Conservation (phyloP, 2,797 vertebrate genomes). For the Smutsia temminckii region DNA sequence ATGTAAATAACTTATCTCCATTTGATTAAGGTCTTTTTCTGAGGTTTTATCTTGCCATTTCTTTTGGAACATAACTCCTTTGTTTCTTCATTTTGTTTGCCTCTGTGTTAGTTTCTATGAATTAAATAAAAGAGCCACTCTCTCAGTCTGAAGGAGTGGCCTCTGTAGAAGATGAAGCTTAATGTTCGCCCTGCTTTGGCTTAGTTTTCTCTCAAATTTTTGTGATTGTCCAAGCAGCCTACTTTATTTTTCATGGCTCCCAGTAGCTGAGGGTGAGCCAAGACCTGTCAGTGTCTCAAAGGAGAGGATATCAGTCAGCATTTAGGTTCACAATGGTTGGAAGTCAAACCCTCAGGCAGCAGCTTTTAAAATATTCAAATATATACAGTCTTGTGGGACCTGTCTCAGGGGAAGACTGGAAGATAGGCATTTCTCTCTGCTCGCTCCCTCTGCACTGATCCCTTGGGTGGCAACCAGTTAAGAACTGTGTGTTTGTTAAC, state of each 20-base stretch:
- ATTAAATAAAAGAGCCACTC: background rate
- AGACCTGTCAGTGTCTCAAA: background rate
- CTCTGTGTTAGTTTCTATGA: background rate
- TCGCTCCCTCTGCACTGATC: background rate
- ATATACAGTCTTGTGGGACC: too few species aligned
- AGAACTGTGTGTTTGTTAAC: background rate
- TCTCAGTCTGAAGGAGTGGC: background rate
- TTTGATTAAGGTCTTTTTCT: background rate
- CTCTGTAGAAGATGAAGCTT: background rate
- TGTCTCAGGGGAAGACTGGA: background rate
- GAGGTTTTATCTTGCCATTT: background rate
- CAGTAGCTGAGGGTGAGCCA: background rate
- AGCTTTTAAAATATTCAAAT: background rate
- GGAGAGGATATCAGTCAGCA: background rate
- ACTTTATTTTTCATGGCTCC: background rate
- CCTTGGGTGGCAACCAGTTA: background rate
- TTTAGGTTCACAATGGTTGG: background rate
- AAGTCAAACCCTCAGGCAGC: background rate
- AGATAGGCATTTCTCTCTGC: background rate
- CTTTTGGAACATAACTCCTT: background rate
- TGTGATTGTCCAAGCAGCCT: background rate
- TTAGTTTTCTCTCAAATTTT: background rate
- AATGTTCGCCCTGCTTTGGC: too few species aligned
- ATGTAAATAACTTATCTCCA: background rate
- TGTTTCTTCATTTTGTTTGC: background rate